Conservation (phyloP, 1,140 invertebrate genomes). For the Heterodera carotae region DNA sequence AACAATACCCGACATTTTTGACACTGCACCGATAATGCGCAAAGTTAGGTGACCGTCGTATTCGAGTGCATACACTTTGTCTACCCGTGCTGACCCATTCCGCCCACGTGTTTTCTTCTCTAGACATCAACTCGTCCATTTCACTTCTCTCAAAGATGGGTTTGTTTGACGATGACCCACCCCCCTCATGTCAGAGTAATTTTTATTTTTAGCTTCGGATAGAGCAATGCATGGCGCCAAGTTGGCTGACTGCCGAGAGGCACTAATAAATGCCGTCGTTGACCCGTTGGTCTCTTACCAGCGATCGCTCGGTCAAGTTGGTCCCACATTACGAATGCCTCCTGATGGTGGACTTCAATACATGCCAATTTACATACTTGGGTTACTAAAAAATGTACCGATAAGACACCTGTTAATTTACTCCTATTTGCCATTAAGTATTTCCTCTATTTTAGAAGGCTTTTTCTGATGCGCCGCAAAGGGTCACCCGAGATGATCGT, state of each 20-base stretch:
- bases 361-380: slow-evolving; percentile 84
- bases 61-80: slow-evolving; percentile 94
- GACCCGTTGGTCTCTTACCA: slow-evolving; percentile 85
- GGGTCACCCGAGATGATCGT: slow-evolving; percentile 81
- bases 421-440: background rate
- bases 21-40: no score
- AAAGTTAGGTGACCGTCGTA: slow-evolving; percentile 82
- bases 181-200: background rate
- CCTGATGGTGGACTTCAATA: slow-evolving; percentile 76
- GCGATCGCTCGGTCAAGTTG: slow-evolving; percentile 67
- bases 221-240: slow-evolving; percentile 78
- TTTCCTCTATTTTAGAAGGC: slow-evolving; percentile 49
- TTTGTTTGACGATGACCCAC: slow-evolving; percentile 31
- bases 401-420: slow-evolving; percentile 62
- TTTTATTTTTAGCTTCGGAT: slow-evolving; percentile 78
- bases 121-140: slow-evolving; percentile 92
- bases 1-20: no score
- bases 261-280: slow-evolving; percentile 88
- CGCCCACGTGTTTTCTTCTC: slow-evolving; percentile 81
- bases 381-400: slow-evolving; percentile 85
- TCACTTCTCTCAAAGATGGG: slow-evolving; percentile 71
- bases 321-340: slow-evolving; percentile 69
- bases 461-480: slow-evolving; percentile 37
- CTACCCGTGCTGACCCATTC: slow-evolving; percentile 83
- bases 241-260: slow-evolving; percentile 88